These are phyloP conservation scores for Tamandua tetradactyla DNA, from an alignment of 2,797 vertebrate species.

Conservation along the genomic window DNA sequence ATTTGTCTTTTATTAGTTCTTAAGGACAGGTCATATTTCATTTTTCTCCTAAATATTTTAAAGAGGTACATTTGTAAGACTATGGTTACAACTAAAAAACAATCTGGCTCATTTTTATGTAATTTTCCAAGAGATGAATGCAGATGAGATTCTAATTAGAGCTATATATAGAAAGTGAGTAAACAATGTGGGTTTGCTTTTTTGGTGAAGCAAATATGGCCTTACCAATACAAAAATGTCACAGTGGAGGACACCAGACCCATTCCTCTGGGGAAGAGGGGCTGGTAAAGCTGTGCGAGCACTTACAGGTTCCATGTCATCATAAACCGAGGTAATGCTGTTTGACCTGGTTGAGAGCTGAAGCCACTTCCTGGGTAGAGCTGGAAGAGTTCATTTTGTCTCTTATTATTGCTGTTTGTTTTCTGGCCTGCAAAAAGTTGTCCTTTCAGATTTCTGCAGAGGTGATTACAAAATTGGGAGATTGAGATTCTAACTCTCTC, in stretches of 20 bases:
- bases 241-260: background rate
- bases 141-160: slow-evolving; percentile 38
- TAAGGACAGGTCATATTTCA: background rate
- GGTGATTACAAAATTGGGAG: background rate
- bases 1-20: slow-evolving; percentile 31
- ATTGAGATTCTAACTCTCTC: background rate
- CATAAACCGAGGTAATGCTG: background rate
- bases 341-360: background rate
- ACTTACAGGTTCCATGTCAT: background rate
- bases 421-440: background rate
- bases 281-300: background rate
- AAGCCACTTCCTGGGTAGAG: background rate
- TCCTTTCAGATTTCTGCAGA: slow-evolving; percentile 20
- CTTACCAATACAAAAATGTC: background rate
- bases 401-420: background rate
- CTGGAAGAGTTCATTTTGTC: background rate
- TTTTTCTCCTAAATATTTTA: slow-evolving; percentile 10
- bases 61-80: background rate
- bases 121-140: background rate
- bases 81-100: background rate
- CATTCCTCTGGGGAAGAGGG: background rate
- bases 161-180: background rate
- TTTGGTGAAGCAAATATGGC: background rate
- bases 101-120: background rate
- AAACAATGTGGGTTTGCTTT: background rate